Evolutionary conservation across 2,113 vertebrate genomes (phyloP), one percentile per base, ranked within the genome.

Genomic region (Istiophorus platypterus): DNA sequence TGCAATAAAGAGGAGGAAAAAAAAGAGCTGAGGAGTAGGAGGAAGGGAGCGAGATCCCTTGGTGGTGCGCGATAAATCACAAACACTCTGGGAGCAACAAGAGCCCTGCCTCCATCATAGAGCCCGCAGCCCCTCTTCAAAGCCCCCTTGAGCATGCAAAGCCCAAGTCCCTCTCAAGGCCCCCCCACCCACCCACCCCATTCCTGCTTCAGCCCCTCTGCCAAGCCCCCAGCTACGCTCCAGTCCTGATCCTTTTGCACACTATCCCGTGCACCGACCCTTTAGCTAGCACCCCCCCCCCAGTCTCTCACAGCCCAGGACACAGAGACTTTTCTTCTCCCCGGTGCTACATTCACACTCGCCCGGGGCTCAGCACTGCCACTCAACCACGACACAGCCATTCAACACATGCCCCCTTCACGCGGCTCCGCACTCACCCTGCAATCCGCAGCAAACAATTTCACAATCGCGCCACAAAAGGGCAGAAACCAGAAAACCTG

Each of bases 311-410:
- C 65, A 76, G 63, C 61, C 81, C 76, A 68, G 77, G 69, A 85
- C 94, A 95, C 89, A 95, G 81, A 85, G 82, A 92, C 81, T 93
- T 93, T 95, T 94, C 93, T 94, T 94, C 89, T 89, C 88, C n/a
- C 79, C 51, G 59, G 88, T 87, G 89, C 92, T 88, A 93, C 81
- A 91, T 89, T 93, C 88, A 92, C 91, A 89, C 93, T 91, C 24
- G 69, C 81, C 89, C 83, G 73, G 26, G 86, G 80, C 92, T 79
- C 58, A 52, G 52, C 52, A 41, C 89, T 82, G 85, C 90, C 92
- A 89, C 88, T 92, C 83, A 91, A 87, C 80, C 84, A 84, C 80
- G 81, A 88, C 71, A 54, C 82, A 72, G 80, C 75, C 77, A 87
- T 92, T 90, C 82, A 84, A 85, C 85, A 84, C 91, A 87, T 64